phyloP scores from a whole-genome alignment of 2,888 invertebrate genomes.

The Tachina lurida region DNA sequence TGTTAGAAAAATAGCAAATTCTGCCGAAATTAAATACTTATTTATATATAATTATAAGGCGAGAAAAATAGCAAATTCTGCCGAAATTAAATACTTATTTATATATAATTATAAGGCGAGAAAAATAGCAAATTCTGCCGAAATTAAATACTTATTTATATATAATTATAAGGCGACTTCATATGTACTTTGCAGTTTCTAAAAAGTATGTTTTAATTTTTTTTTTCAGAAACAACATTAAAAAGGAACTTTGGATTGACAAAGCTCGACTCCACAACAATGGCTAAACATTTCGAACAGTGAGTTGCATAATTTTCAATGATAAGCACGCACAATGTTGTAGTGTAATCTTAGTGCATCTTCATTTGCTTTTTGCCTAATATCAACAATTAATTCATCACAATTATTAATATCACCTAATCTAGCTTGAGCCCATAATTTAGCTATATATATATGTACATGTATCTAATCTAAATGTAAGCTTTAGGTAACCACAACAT shows the following conservation, averaged over 20 bases:
- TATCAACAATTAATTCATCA: too few relatives aligned
- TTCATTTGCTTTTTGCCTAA: not conserved
- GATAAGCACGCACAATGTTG: not conserved
- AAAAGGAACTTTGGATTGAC: not conserved
- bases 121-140: too few relatives aligned
- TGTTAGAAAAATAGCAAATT: too few relatives aligned
- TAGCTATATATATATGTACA: too few relatives aligned
- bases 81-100: not conserved
- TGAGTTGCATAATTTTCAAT: not conserved
- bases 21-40: not conserved
- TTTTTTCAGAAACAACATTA: conserved; percentile 20
- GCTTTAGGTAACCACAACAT: too few relatives aligned
- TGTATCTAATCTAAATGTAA: too few relatives aligned
- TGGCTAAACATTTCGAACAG: not conserved
- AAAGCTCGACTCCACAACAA: not conserved
- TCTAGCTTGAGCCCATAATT: too few relatives aligned
- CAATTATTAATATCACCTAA: too few relatives aligned
- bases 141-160: not conserved
- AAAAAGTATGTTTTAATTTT: not conserved
- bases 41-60: too few relatives aligned
- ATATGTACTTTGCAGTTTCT: not conserved
- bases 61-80: too few relatives aligned
- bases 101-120: too few relatives aligned
- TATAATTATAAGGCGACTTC: not conserved
- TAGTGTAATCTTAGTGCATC: not conserved